Percentiles rank a stretch among this genome's conserved stretches.
phyloP scores from a whole-genome alignment of 2,113 vertebrate genomes.

The Cinclus cinclus region DNA sequence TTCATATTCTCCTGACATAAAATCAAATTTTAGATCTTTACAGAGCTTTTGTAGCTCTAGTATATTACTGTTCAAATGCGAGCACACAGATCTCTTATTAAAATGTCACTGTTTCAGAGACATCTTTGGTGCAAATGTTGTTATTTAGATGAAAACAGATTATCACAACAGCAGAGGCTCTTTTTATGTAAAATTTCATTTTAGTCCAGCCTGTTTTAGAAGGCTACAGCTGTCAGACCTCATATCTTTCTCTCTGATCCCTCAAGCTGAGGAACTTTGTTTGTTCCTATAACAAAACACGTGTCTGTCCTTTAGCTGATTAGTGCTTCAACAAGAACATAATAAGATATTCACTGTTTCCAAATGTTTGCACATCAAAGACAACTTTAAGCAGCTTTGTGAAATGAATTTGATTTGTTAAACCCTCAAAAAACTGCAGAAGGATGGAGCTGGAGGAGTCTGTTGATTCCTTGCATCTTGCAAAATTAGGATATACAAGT shows the following conservation, averaged over 20 bases:
- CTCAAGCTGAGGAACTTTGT: conserved; percentile 52
- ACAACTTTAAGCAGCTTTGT: conserved; percentile 16
- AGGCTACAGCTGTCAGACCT: conserved; percentile 34
- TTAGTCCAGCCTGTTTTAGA: conserved; percentile 25
- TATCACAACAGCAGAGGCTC: neutral
- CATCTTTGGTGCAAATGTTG: neutral
- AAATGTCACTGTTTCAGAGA: conserved; percentile 17
- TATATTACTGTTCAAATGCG: neutral
- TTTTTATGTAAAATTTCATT: conserved; percentile 30
- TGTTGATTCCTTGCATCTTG: neutral
- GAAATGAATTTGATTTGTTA: conserved; percentile 8
- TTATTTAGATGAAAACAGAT: conserved; percentile 57
- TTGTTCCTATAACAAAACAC: conserved; percentile 51
- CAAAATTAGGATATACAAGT: neutral
- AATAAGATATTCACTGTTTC: conserved; percentile 37
- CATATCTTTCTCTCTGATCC: conserved; percentile 22
- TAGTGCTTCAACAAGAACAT: conserved; percentile 31
- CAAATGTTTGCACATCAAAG: conserved; percentile 39
- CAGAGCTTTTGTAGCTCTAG: neutral
- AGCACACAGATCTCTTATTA: conserved; percentile 43
- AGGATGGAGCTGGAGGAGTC: neutral
- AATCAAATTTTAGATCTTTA: conserved; percentile 31
- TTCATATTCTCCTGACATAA: conserved; percentile 39
- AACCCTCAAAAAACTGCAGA: neutral
- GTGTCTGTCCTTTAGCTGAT: conserved; percentile 57